Evolutionary conservation across 2,113 vertebrate genomes (phyloP).

Genomic region (Dromiciops gliroides): DNA sequence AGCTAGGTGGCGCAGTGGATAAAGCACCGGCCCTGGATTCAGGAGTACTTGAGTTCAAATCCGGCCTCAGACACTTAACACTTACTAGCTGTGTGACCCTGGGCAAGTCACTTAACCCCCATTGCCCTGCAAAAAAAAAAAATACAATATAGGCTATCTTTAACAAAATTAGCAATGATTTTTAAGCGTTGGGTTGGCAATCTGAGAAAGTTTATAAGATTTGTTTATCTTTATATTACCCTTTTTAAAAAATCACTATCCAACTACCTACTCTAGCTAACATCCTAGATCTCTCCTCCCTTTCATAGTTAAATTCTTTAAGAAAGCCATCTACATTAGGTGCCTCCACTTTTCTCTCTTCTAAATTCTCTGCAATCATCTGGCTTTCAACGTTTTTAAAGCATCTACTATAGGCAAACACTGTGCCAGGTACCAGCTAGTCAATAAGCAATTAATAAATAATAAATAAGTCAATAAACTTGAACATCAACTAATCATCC

Average conservation of each 20-base stretch:
- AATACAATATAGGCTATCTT: slow-evolving; percentile 10
- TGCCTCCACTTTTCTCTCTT: background rate
- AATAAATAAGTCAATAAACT: too few species aligned
- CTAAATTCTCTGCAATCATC: background rate
- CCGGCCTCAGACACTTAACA: too few species aligned
- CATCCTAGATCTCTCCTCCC: too few species aligned
- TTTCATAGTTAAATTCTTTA: background rate
- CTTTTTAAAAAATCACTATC: background rate
- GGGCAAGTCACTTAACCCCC: too few species aligned
- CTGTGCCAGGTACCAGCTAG: background rate
- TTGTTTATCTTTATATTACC: background rate
- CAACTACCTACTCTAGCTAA: too few species aligned
- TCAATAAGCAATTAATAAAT: background rate
- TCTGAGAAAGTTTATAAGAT: slow-evolving; percentile 20
- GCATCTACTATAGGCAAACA: background rate
- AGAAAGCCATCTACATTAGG: background rate
- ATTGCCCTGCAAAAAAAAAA: too few species aligned
- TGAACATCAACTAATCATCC: too few species aligned
- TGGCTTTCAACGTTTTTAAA: background rate
- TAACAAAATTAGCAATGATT: slow-evolving; percentile 37
- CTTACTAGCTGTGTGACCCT: too few species aligned
- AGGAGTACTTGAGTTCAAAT: too few species aligned
- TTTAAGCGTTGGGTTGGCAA: slow-evolving; percentile 3
- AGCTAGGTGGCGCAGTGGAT: too few species aligned
- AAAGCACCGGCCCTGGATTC: too few species aligned